Base-by-base conservation (phyloP, 2,113 vertebrate species). In the Ptilorrhoa leucosticta region DNA sequence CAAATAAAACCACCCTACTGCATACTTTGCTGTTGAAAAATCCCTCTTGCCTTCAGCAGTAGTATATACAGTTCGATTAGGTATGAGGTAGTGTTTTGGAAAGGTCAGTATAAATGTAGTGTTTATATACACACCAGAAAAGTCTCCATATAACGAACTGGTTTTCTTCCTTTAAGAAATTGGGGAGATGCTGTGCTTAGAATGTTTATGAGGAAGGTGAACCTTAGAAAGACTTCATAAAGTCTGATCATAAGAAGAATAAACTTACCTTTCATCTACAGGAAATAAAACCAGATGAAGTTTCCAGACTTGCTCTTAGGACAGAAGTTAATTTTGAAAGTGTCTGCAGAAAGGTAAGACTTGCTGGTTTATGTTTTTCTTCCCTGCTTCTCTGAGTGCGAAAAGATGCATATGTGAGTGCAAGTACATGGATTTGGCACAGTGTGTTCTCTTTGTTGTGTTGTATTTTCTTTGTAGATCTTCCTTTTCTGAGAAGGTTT, bases 221-320 rank as follows among this genome's bases (percentile, higher is more conserved):
- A 57, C 18, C 28, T 53, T 77, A 65, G n/a, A 51, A 87, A 78
- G 20, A 28, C 42, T 65, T 88, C 0, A 1, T 65, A 3, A 69
- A 61, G 30, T 45, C 28, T 61, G 18, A 60, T 75, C 27, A 16
- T 73, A 65, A 72, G n/a, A 90, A 50, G 5, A 83, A 31, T 86
- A 76, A 95, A 45, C 21, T 1, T 47, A 8, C 53, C n/a, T 96
- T 95, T 96, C 9, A 10, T 86, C 68, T 58, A 56, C 87, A 98
- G 98, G 94, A 87, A 54, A 94, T 99, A 54, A 97, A 96, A 81
- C 98, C 98, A 31, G 99, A 99, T 97, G 58, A 93, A 87, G 98
- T 99, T 93, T 99, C 99, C 73, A 99, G 98, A 96, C 96, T 98
- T 56, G 99, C 99, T 83, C 98, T 99, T 94, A 96, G 97, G 89